These are phyloP conservation scores for Lasioglossum lativentre DNA, from an alignment of 2,888 invertebrate species.

Conservation along the genomic window DNA sequence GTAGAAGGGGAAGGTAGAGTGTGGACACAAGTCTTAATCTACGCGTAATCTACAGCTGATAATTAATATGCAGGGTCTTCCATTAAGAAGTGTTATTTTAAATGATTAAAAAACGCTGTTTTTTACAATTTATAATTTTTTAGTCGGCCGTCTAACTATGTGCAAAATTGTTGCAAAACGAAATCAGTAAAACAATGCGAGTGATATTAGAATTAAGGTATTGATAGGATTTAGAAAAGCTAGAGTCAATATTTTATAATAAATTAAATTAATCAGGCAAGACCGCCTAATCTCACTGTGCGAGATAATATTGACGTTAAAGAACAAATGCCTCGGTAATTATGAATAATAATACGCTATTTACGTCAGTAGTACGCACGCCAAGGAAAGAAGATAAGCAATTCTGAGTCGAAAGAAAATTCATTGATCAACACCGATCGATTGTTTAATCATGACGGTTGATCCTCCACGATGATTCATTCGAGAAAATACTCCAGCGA, in stretches of 20 bases:
- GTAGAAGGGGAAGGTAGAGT: too few species aligned
- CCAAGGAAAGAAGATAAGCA: background rate
- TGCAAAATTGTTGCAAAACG: background rate
- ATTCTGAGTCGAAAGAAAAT: background rate
- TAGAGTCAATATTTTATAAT: background rate
- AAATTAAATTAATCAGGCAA: background rate
- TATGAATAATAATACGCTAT: slow-evolving; percentile 10
- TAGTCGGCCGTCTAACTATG: too few species aligned
- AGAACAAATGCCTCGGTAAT: background rate
- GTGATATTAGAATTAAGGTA: background rate
- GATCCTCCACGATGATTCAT: background rate
- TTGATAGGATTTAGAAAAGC: background rate
- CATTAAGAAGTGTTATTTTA: too few species aligned
- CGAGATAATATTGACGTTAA: background rate
- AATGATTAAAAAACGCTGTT: too few species aligned
- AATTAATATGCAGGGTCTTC: too few species aligned
- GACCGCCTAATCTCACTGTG: background rate
- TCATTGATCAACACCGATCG: background rate
- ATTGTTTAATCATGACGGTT: background rate
- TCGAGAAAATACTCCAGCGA: background rate
- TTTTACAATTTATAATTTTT: background rate
- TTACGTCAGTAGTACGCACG: slow-evolving; percentile 2
- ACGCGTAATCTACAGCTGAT: background rate
- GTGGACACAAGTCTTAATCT: too few species aligned
- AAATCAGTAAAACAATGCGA: background rate